phyloP scores from a whole-genome alignment of 2,888 invertebrate species.

The Zaprionus lineosus region DNA sequence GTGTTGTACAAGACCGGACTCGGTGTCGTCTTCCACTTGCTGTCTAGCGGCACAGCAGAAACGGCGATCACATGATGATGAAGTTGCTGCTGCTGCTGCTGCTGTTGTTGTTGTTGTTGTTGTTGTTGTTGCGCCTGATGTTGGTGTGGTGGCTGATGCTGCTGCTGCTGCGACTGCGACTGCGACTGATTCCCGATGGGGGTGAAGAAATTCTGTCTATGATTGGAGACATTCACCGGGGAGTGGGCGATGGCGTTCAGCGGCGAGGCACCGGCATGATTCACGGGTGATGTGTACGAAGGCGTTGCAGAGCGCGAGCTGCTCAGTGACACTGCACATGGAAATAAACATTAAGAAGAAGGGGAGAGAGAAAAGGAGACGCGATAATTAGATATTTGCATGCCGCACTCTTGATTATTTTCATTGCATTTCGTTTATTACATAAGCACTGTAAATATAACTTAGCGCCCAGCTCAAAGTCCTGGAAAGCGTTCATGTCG shows the following conservation, averaged over 20 bases:
- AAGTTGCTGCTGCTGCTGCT: conserved; percentile 18
- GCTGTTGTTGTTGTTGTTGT: conserved; percentile 30
- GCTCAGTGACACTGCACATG: conserved; percentile 90
- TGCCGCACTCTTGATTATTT: not conserved
- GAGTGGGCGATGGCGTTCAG: conserved; percentile 86
- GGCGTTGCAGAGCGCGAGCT: conserved; percentile 97
- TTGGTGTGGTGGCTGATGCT: too few relatives aligned
- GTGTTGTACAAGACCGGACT: conserved; percentile 81
- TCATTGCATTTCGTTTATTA: conserved; percentile 53
- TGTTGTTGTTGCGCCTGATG: too few relatives aligned
- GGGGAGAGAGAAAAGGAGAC: not conserved
- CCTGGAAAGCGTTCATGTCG: conserved; percentile 78
- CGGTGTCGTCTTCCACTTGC: conserved; percentile 82
- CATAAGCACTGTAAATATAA: conserved; percentile 82
- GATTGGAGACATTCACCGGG: conserved; percentile 87
- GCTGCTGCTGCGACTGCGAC: conserved; percentile 56
- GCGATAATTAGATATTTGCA: not conserved
- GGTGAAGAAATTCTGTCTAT: conserved; percentile 93
- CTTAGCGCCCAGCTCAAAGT: conserved; percentile 80
- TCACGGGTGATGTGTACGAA: conserved; percentile 91
- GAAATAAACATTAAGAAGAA: not conserved
- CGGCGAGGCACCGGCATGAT: conserved; percentile 87
- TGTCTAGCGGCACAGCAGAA: conserved; percentile 55
- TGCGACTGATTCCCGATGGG: conserved; percentile 86
- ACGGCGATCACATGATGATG: conserved; percentile 24